Evolutionary conservation across 1,140 invertebrate species (phyloP).

Genomic region (Probaryconus sp.): DNA sequence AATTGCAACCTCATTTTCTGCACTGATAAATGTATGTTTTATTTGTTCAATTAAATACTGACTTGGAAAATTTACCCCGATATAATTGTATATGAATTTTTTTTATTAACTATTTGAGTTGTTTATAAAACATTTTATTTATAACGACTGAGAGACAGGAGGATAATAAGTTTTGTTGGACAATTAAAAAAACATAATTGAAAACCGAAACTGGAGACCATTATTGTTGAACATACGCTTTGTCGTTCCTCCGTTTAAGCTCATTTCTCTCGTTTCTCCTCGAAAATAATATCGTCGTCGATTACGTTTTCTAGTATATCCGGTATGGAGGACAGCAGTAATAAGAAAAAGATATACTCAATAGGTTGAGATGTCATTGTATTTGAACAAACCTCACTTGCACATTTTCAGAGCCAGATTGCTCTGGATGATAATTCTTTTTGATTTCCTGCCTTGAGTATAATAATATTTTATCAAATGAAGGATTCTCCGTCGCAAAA

Average conservation of each 20-base stretch:
- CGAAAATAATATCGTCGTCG: slow-evolving; percentile 24
- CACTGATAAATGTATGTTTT: no score
- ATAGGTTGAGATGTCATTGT: slow-evolving; percentile 21
- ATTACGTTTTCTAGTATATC: slow-evolving; percentile 20
- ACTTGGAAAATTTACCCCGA: no score
- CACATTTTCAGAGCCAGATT: slow-evolving; percentile 2
- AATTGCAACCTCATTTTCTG: no score
- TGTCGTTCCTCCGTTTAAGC: slow-evolving; percentile 9
- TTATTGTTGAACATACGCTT: slow-evolving; percentile 11
- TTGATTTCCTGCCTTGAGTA: not conserved
- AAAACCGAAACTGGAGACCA: not conserved
- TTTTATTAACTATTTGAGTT: no score
- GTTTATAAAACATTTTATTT: no score
- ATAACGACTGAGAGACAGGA: no score
- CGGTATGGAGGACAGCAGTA: slow-evolving; percentile 2
- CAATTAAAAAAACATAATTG: not conserved
- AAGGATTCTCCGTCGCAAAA: no score
- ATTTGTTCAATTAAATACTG: no score
- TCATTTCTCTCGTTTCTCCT: slow-evolving; percentile 16
- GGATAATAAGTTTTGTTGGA: no score
- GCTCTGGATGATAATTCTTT: slow-evolving; percentile 8
- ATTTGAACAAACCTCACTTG: slow-evolving; percentile 8
- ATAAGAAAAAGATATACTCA: slow-evolving; percentile 12
- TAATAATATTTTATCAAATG: no score
- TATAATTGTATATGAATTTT: no score